These are phyloP conservation scores for Microcebus tavaratra DNA, from an alignment of 2,113 vertebrate genomes.

Conservation along the genomic window DNA sequence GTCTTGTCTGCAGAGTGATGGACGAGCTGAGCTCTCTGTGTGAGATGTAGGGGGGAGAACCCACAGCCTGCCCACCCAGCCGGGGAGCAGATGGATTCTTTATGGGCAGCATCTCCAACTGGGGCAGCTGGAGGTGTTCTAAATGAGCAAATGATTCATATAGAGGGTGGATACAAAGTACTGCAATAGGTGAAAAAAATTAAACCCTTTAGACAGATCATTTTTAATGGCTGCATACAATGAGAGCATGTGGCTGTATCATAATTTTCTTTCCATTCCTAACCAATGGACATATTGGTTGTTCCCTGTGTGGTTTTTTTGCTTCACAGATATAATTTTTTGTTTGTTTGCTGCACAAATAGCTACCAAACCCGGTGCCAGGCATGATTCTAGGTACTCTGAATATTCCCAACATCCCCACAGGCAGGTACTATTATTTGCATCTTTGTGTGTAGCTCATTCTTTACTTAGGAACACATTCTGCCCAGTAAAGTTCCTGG, in stretches of 20 bases:
- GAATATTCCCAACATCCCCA: background rate
- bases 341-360: background rate
- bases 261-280: background rate
- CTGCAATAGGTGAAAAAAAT: background rate
- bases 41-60: background rate
- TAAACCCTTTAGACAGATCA: background rate
- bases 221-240: background rate
- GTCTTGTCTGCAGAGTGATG: conserved; percentile 23
- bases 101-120: background rate
- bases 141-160: rapidly evolving
- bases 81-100: background rate
- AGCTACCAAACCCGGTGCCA: background rate
- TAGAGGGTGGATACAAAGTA: background rate
- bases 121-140: background rate
- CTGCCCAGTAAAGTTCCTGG: background rate
- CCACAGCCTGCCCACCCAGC: no score
- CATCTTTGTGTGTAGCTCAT: background rate
- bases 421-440: background rate
- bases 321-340: background rate
- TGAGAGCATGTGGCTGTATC: background rate
- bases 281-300: background rate
- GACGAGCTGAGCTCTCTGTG: background rate
- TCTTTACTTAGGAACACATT: background rate
- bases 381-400: background rate
- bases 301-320: background rate